phyloP scores from a whole-genome alignment of 1,140 invertebrate species.

The Lordiphosa collinella region DNA sequence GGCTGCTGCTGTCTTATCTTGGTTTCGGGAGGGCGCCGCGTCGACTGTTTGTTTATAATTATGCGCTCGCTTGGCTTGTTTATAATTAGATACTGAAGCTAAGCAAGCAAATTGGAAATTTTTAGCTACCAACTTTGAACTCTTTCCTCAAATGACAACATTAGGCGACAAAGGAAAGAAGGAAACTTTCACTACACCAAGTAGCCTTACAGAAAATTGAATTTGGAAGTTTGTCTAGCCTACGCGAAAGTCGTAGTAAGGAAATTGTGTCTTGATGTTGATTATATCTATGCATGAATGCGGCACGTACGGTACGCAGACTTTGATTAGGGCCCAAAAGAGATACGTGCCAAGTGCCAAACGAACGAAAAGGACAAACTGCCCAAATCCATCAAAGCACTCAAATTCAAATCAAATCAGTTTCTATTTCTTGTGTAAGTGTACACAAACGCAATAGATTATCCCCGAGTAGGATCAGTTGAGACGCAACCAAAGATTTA shows the following conservation, averaged over 20 bases:
- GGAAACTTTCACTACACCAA: constrained; percentile 20
- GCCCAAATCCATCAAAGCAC: constrained; percentile 12
- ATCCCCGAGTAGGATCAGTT: no score
- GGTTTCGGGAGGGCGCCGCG: not conserved
- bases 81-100: constrained; percentile 60
- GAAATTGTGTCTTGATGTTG: constrained; percentile 44
- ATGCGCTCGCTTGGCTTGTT: constrained; percentile 51
- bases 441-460: no score
- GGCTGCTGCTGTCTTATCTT: constrained; percentile 14
- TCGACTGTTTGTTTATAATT: constrained; percentile 64
- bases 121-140: constrained; percentile 46
- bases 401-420: constrained; percentile 59
- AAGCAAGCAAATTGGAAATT: constrained; percentile 36
- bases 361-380: no score
- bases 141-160: constrained; percentile 10
- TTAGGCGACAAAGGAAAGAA: not conserved
- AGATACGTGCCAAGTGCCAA: no score
- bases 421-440: not conserved
- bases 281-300: constrained; percentile 43
- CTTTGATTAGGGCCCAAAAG: constrained; percentile 31
- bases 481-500: no score
- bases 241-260: constrained; percentile 1
- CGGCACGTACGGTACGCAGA: constrained; percentile 41
- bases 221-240: constrained; percentile 20
- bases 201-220: constrained; percentile 24